These are phyloP conservation scores for Mechanitis mazaeus DNA, from an alignment of 2,888 invertebrate genomes.

Conservation along the genomic window DNA sequence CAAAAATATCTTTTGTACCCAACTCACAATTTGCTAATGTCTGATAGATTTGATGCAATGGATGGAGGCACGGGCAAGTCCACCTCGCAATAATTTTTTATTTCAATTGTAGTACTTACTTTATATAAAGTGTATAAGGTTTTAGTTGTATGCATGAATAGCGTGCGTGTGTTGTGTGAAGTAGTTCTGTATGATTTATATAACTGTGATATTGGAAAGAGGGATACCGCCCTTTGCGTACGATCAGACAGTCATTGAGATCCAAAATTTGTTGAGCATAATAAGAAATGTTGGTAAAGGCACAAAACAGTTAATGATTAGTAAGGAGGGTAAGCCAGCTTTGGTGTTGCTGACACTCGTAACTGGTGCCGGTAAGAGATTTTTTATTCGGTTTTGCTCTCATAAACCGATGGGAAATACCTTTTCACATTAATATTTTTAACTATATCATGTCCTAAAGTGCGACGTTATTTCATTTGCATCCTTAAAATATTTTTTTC, in stretches of 20 bases:
- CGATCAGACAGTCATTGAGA: slow-evolving; percentile 43
- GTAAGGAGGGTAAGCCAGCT: slow-evolving; percentile 71
- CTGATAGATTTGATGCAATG: slow-evolving; percentile 7
- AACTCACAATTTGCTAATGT: slow-evolving; percentile 5
- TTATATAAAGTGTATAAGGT: slow-evolving; percentile 25
- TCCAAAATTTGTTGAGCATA: slow-evolving; percentile 42
- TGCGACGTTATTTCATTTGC: slow-evolving; percentile 70
- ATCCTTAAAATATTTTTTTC: slow-evolving; percentile 59
- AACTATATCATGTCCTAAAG: slow-evolving; percentile 76
- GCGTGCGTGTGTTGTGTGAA: slow-evolving; percentile 43
- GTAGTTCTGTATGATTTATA: slow-evolving; percentile 57
- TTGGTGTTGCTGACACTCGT: slow-evolving; percentile 63
- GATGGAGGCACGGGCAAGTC: slow-evolving; percentile 13
- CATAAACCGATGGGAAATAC: slow-evolving; percentile 73
- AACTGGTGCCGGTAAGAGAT: slow-evolving; percentile 64
- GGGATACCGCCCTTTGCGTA: slow-evolving; percentile 51
- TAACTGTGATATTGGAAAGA: slow-evolving; percentile 69
- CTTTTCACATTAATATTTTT: slow-evolving; percentile 76
- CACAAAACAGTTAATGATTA: slow-evolving; percentile 53
- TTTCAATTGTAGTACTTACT: slow-evolving; percentile 29
- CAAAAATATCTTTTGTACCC: slow-evolving; percentile 12
- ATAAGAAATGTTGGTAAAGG: slow-evolving; percentile 58
- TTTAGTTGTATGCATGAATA: slow-evolving; percentile 46
- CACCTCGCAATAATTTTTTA: slow-evolving; percentile 28
- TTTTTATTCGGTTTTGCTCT: slow-evolving; percentile 59